These are phyloP conservation scores for Pomacea maculata DNA, from an alignment of 1,140 invertebrate genomes.

Conservation along the genomic window DNA sequence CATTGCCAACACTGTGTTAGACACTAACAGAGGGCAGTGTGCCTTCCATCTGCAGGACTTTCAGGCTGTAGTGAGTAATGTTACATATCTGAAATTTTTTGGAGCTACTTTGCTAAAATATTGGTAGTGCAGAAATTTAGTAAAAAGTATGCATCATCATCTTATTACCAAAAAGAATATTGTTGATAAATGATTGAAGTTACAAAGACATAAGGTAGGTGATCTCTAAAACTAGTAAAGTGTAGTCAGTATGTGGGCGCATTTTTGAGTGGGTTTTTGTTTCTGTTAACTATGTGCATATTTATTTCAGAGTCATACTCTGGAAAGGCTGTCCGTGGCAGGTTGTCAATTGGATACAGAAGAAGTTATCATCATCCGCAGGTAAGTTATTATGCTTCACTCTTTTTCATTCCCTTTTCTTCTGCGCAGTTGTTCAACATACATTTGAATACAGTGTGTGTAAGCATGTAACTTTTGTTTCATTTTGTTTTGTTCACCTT, in stretches of 20 bases:
- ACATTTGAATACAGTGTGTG: neutral
- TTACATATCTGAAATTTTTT: neutral
- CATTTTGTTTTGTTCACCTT: no score
- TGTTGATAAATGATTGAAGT: no score
- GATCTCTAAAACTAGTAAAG: no score
- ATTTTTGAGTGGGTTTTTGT: no score
- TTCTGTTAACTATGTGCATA: neutral
- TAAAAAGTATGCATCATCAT: no score
- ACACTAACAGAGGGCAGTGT: slow-evolving; percentile 26
- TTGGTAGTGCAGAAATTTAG: no score
- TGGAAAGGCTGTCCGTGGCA: slow-evolving; percentile 2
- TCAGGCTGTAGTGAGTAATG: slow-evolving; percentile 31
- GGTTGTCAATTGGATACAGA: slow-evolving; percentile 1
- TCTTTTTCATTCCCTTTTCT: neutral
- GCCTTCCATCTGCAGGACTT: slow-evolving; percentile 40
- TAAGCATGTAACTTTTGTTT: no score
- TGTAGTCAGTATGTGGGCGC: no score
- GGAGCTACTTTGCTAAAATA: neutral
- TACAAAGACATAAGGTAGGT: no score
- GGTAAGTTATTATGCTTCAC: slow-evolving; percentile 15
- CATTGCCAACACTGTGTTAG: slow-evolving; percentile 28
- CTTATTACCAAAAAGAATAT: no score
- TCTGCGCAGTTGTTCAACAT: neutral
- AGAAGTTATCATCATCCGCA: slow-evolving; percentile 29
- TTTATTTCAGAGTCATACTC: neutral